Conservation (phyloP, 2,113 vertebrate species). For the Zapornia atra region DNA sequence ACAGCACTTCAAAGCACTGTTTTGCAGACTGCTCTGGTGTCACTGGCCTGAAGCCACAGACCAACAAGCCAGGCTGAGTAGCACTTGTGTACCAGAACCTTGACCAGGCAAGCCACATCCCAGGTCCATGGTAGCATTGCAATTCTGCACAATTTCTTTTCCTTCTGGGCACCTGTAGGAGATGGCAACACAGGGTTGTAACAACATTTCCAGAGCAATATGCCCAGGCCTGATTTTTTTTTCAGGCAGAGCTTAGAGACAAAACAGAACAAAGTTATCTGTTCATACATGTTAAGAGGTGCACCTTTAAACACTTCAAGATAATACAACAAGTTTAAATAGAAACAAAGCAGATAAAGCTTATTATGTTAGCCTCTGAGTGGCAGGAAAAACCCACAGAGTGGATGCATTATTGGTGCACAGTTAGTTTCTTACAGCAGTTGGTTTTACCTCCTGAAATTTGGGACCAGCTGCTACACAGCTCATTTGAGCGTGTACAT, state of each 20-base stretch:
- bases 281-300: no score
- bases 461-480: background rate
- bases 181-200: background rate
- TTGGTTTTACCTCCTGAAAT: background rate
- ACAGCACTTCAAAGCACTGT: background rate
- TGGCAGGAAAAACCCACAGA: background rate
- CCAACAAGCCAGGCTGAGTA: background rate
- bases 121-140: background rate
- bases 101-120: background rate
- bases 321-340: background rate
- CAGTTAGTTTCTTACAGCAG: background rate
- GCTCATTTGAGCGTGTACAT: background rate
- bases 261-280: no score
- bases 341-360: background rate
- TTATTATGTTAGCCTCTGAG: background rate
- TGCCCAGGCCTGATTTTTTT: background rate
- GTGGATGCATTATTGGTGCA: background rate
- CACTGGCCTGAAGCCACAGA: background rate
- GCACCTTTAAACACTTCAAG: background rate
- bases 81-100: constrained; percentile 1
- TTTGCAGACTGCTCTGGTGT: background rate
- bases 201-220: background rate
- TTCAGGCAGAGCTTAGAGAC: background rate
- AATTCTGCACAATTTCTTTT: background rate
- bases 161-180: background rate